Conservation (phyloP, 2,888 invertebrate species). For the Arenicola marina region DNA sequence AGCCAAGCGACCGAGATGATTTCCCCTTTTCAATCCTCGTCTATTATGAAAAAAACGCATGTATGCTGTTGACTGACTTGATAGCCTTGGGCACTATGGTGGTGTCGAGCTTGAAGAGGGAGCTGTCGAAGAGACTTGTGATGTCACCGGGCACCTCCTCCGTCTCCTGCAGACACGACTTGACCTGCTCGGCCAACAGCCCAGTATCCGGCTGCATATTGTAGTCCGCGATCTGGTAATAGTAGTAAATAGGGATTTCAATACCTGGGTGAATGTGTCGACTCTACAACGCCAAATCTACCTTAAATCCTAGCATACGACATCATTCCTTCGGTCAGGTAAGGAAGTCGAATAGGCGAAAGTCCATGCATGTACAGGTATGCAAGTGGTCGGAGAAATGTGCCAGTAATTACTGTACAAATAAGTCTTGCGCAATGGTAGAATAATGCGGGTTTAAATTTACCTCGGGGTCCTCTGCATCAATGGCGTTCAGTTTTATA, state of each 20-base stretch:
- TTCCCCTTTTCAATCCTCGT: no score
- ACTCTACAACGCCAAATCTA: no score
- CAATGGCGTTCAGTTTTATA: slow-evolving; percentile 76
- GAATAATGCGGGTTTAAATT: slow-evolving; percentile 38
- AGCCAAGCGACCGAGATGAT: no score
- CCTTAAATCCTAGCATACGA: no score
- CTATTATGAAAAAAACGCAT: no score
- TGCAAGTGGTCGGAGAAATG: no score
- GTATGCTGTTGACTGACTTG: slow-evolving; percentile 54
- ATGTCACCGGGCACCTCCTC: slow-evolving; percentile 77
- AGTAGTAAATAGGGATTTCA: not conserved
- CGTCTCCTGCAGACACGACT: slow-evolving; percentile 75
- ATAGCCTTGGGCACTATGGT: slow-evolving; percentile 76
- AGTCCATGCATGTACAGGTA: no score
- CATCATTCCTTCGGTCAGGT: no score
- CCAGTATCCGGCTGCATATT: slow-evolving; percentile 88
- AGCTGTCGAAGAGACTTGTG: slow-evolving; percentile 69
- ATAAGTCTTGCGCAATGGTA: not conserved
- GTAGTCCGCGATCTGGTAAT: slow-evolving; percentile 80
- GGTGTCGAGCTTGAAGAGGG: slow-evolving; percentile 65
- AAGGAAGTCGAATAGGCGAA: no score
- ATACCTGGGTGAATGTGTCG: no score
- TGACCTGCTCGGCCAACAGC: slow-evolving; percentile 76
- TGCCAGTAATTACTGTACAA: no score
- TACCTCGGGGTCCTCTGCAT: slow-evolving; percentile 93